Evolutionary conservation across 2,113 vertebrate genomes (phyloP), one percentile per base, ranked within the genome.

Genomic region (Anoplopoma fimbria): DNA sequence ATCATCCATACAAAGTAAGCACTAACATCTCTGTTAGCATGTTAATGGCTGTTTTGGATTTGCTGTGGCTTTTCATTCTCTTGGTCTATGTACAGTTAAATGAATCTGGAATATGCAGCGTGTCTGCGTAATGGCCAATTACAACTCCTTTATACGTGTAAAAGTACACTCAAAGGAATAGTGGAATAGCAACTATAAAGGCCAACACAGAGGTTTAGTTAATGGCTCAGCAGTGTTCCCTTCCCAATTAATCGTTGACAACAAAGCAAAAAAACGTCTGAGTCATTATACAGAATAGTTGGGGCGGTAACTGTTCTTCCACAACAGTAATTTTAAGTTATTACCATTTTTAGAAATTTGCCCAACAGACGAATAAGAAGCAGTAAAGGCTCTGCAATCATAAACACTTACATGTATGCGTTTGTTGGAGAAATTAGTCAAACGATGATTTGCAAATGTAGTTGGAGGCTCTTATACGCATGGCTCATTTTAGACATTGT

Each of bases 71-170:
- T 91, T 91, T 90, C 72, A 76, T 84, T 88, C 68, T 86, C 47
- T 65, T 74, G 77, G 31, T 85, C 61, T 72, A 81, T 85, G 78
- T 87, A 79, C 70, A 75, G 49, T 78, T 89, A 90, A 87, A 91
- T 87, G 8, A 84, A 75, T 81, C 33, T 77, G 79, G 64, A 79
- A 82, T 79, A 69, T 87, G 83, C 76, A 63, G 25, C 62, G 38
- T 78, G 68, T 87, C 69, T 79, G 73, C 78, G 63, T 89, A 89
- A 90, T 91, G 79, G 86, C 79, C 91, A 88, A 93, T 92, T 91
- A 89, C 82, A 73, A 81, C 60, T 90, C 67, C 58, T 92, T 88
- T 93, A 84, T 87, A 85, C 68, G 72, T 84, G 78, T 84, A 70
- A 88, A 87, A 89, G 70, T 77, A 73, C 75, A 84, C 89, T 86